Evolutionary conservation across 2,113 vertebrate species (phyloP).

Genomic region (rabbit (Oryctolagus cuniculus)): DNA sequence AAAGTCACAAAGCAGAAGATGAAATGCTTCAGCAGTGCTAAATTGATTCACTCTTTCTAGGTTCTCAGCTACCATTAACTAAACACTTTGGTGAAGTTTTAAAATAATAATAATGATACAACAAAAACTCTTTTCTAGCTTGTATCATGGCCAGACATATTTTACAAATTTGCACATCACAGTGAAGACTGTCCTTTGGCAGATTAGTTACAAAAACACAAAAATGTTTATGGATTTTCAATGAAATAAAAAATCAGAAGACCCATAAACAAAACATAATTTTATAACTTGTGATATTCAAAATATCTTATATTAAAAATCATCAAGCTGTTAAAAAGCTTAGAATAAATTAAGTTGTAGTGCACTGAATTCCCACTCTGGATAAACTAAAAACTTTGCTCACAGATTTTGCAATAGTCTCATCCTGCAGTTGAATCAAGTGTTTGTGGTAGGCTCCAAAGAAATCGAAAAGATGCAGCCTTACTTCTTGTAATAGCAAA

Average conservation of each 20-base stretch:
- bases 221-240: constrained; percentile 23
- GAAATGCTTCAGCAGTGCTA: neutral
- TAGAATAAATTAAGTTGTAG: constrained; percentile 43
- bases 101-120: constrained; percentile 6
- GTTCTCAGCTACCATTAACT: constrained; percentile 37
- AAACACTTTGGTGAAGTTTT: neutral
- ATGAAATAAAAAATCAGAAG: neutral
- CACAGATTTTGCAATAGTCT: neutral
- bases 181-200: neutral
- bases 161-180: neutral
- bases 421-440: constrained; percentile 6
- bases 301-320: constrained; percentile 38
- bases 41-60: neutral
- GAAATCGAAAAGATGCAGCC: neutral
- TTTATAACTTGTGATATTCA: neutral
- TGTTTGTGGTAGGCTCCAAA: constrained; percentile 58
- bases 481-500: neutral
- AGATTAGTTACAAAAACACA: neutral
- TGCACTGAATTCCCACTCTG: neutral
- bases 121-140: neutral
- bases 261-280: neutral
- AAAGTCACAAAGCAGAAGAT: constrained; percentile 6
- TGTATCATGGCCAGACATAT: neutral
- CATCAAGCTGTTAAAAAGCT: neutral
- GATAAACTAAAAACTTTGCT: neutral